Evolutionary conservation across 2,797 vertebrate species (phyloP), one percentile per base, ranked within the genome.

Genomic region (Synanceia verrucosa): DNA sequence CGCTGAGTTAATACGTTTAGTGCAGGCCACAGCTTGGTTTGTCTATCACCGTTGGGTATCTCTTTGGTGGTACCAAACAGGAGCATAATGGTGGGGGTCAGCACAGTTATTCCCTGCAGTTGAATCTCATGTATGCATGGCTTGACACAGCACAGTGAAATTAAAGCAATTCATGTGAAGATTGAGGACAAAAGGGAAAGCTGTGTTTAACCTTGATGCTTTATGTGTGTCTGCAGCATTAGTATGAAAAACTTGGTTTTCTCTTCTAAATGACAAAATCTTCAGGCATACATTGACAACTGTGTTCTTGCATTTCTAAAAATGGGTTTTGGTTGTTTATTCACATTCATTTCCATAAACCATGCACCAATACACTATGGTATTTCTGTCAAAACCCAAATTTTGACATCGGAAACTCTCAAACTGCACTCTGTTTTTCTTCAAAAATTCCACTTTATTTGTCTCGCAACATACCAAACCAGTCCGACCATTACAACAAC

Each of bases 401-500:
- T 26, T 34, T 31, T 51, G 44, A n/a, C 18, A 34, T 24, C 3
- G 0, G 4, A 46, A 12, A 37, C 60, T 21, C 9, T 21, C 14
- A 33, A 34, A 50, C 9, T 11, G 24, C 41, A 24, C 14, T 21
- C 29, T 18, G 24, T 48, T 29, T 59, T 61, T 50, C 33, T 26
- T 29, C 34, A n/a, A n/a, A n/a, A n/a, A n/a, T n/a, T 58, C 46
- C 6, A 33, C 65, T 73, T 80, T 31, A 65, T 73, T 70, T 65
- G 7, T 18, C 57, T n/a, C 48, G 26, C 47, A 58, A 64, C 50
- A 60, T 12, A 33, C 19, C 21, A 48, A 63, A 70, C 11, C 16
- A 28, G 14, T 28, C 29, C 65, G 48, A 23, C 41, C 18, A 29
- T 44, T 5, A 4, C 57, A 60, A 29, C 73, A 60, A 81, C 36